Evolutionary conservation across 2,797 vertebrate species (phyloP).

Genomic region (Urophycis tenuis): DNA sequence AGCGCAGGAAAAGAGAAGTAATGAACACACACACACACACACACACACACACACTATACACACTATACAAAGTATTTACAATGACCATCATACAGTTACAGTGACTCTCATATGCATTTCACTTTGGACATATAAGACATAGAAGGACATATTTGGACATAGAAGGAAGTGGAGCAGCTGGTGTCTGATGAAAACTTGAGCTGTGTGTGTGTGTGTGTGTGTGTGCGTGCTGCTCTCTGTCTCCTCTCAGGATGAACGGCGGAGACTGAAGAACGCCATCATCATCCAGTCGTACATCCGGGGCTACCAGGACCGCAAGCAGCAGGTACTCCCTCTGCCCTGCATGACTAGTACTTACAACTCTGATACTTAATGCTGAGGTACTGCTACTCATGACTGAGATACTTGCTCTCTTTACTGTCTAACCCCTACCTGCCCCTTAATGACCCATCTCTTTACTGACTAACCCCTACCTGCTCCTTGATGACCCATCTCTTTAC

Average conservation of each 20-base stretch:
- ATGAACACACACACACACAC: background rate
- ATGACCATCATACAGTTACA: background rate
- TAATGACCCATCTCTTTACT: too few species aligned
- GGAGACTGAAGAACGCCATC: slow-evolving; percentile 91
- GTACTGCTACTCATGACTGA: too few species aligned
- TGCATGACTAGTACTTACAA: background rate
- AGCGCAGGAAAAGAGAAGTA: slow-evolving; percentile 95
- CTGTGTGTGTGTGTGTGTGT: background rate
- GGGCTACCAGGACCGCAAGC: slow-evolving; percentile 89
- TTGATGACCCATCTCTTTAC: too few species aligned
- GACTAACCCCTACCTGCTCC: too few species aligned
- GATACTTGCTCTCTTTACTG: too few species aligned
- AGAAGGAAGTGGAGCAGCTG: background rate
- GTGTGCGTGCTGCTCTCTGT: background rate
- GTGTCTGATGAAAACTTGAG: background rate
- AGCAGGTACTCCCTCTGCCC: slow-evolving; percentile 73
- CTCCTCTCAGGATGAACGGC: slow-evolving; percentile 84
- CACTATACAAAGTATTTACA: background rate
- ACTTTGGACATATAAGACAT: background rate
- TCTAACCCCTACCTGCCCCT: too few species aligned
- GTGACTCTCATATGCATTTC: background rate
- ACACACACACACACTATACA: background rate
- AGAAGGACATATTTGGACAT: background rate
- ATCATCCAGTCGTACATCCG: slow-evolving; percentile 96
- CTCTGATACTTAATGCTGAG: too few species aligned